Base-by-base conservation (phyloP, 1,140 invertebrate species). In the Nasonia vitripennis region DNA sequence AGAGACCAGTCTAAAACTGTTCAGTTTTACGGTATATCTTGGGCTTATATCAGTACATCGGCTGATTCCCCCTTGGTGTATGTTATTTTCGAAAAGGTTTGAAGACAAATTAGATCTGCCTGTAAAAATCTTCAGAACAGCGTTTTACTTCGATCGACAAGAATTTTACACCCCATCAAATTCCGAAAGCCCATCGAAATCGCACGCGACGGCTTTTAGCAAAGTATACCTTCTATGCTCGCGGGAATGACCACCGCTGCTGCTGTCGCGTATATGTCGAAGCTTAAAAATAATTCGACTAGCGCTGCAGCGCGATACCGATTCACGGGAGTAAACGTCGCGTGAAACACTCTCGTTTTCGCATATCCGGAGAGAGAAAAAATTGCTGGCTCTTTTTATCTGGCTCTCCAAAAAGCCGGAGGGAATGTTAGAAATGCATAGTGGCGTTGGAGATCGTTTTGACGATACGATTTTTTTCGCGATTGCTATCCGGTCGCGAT, bases 211-310 rank as follows among this genome's bases (percentile, higher is more conserved):
- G 20, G 2, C 1, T 37, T 55, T 37, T 4, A 5, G 23, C 31
- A 62, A 62, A 27, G 10, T 20, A 48, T 48, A n/a, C n/a, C 41
- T 17, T n/a, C 51, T 55, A 17, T 55, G 31, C 10, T 55, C 23
- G 23, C 68, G 17, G n/a, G 11, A 70, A 12, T 67, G 14, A 20
- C 20, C 11, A 17, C 62, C 11, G 62, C 62, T 67, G n/a, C 5
- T 67, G 17, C 17, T 70, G 68, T 31, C 27, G 17, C 67, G n/a
- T 2, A 31, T 27, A 27, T 1, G 27, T 17, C 31, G 20, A 2
- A 14, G 27, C 45, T 70, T 74, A 81, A 81, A 81, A 74, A 81
- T 81, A 81, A 71, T 48, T 62, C 79, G 67, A 27, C 27, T n/a
- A n/a, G 17, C 20, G 55, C 20, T 27, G 27, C 67, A 6, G 20